Evolutionary conservation across 1,140 invertebrate species (phyloP), one percentile per base, ranked within the genome.

Genomic region (Drosophila kurseongensis): DNA sequence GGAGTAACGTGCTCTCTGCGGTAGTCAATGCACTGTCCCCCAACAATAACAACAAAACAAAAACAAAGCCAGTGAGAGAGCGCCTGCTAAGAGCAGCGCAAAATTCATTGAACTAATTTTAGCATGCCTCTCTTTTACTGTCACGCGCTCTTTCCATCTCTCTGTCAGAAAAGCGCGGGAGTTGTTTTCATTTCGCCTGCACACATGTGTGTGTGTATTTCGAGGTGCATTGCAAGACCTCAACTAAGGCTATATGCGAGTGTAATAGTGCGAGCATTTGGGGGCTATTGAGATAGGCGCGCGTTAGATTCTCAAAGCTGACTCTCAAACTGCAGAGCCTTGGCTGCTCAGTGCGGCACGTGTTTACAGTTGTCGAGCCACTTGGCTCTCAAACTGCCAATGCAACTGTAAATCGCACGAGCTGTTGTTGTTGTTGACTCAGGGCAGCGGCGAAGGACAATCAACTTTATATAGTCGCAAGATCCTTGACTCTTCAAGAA

Each of bases 181-280:
- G 84, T 86, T 86, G 80, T 89, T 88, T 66, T 68, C 72, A 32
- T 78, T 82, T 67, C 65, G 50, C 68, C 75, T 23, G 71, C 68
- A 42, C 68, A 66, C 59, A 57, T 85, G 85, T 80, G 58, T 85
- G 80, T 65, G 75, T 89, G 59, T 54, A 76, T 85, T 84, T 89
- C 85, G 85, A 89, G 84, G 84, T 90, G 85, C 84, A 90, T 80
- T 83, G 85, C 85, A 80, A 88, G 84, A 88, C 84, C 84, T 88
- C 84, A 84, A 89, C 85, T 89, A 89, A 88, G 84, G 84, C 84
- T 89, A 89, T 83, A 89, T 57, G 52, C 45, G 13, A 47, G 45
- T 77, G 57, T 48, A 59, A 54, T 61, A 60, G 66, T 78, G 58
- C 42, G 75, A 10, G 72, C 84, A 77, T 86, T 86, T 86, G 83